phyloP scores from a whole-genome alignment of 2,888 invertebrate genomes.

The Drosophila mercatorum region DNA sequence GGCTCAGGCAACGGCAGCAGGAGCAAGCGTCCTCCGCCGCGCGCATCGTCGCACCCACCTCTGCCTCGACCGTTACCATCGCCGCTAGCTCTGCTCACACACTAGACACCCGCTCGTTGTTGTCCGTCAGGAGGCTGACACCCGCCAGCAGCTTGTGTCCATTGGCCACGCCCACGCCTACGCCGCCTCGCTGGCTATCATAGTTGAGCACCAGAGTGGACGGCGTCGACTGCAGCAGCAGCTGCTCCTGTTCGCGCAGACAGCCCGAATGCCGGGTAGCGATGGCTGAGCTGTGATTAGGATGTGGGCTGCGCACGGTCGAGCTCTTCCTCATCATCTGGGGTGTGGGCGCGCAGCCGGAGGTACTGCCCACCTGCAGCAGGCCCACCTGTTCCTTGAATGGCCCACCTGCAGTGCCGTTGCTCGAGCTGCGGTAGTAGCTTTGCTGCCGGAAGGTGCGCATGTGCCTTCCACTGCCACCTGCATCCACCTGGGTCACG shows the following conservation, averaged over 20 bases:
- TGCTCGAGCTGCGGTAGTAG: slow-evolving; percentile 80
- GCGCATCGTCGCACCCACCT: slow-evolving; percentile 38
- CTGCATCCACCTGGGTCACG: slow-evolving; percentile 83
- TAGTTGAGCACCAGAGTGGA: slow-evolving; percentile 73
- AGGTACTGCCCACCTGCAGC: slow-evolving; percentile 63
- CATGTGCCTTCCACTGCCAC: slow-evolving; percentile 76
- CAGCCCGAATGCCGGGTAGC: slow-evolving; percentile 58
- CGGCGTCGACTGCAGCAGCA: slow-evolving; percentile 57
- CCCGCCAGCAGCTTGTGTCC: slow-evolving; percentile 52
- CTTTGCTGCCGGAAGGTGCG: slow-evolving; percentile 82
- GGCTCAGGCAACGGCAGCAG: slow-evolving; percentile 81
- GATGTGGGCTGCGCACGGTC: slow-evolving; percentile 67
- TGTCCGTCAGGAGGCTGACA: slow-evolving; percentile 38
- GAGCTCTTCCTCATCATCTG: slow-evolving; percentile 69
- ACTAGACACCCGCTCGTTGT: slow-evolving; percentile 71
- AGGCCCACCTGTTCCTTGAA: slow-evolving; percentile 80
- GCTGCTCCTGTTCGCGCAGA: slow-evolving; percentile 60
- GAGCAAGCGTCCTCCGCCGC: slow-evolving; percentile 63
- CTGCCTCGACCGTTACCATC: slow-evolving; percentile 68
- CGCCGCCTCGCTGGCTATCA: slow-evolving; percentile 68
- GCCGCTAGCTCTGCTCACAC: slow-evolving; percentile 77
- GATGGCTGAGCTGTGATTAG: slow-evolving; percentile 50
- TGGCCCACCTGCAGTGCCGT: slow-evolving; percentile 52
- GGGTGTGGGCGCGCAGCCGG: slow-evolving; percentile 48
- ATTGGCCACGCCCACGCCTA: slow-evolving; percentile 70